Conservation (phyloP, 2,113 vertebrate genomes). For the Acrocephalus arundinaceus region DNA sequence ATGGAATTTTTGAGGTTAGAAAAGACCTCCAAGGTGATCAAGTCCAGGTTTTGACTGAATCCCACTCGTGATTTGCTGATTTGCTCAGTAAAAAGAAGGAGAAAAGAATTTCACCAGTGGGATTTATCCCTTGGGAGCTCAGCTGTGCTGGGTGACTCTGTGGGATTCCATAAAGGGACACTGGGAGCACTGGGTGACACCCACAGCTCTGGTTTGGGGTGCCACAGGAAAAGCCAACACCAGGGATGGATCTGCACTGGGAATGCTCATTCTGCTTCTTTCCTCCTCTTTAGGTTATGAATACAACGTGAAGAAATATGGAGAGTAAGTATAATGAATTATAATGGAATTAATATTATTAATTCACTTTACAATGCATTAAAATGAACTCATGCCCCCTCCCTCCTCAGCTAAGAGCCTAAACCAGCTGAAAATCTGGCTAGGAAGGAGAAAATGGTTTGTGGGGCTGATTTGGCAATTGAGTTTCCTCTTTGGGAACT, state of each 20-base stretch:
- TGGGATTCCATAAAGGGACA: neutral
- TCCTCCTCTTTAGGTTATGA: slow-evolving; percentile 46
- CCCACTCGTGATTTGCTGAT: neutral
- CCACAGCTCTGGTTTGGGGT: neutral
- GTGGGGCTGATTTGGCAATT: neutral
- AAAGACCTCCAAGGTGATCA: neutral
- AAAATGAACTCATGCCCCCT: neutral
- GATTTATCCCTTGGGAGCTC: neutral
- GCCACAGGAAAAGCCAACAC: neutral
- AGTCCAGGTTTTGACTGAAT: no score
- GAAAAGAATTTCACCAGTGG: neutral
- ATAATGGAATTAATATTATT: no score
- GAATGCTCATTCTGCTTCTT: neutral
- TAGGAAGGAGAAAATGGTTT: neutral
- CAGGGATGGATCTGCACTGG: neutral
- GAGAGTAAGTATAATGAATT: slow-evolving; percentile 54
- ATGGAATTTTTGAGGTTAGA: rapidly evolving
- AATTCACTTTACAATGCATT: neutral
- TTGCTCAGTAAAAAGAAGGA: neutral
- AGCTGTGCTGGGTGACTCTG: neutral
- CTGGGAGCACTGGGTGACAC: neutral
- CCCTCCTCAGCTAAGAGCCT: neutral
- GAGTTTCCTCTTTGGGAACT: neutral
- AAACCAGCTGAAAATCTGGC: neutral
- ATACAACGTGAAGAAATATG: slow-evolving; percentile 62